Base-by-base conservation (phyloP, 2,113 vertebrate genomes). In the Megaleporinus macrocephalus region DNA sequence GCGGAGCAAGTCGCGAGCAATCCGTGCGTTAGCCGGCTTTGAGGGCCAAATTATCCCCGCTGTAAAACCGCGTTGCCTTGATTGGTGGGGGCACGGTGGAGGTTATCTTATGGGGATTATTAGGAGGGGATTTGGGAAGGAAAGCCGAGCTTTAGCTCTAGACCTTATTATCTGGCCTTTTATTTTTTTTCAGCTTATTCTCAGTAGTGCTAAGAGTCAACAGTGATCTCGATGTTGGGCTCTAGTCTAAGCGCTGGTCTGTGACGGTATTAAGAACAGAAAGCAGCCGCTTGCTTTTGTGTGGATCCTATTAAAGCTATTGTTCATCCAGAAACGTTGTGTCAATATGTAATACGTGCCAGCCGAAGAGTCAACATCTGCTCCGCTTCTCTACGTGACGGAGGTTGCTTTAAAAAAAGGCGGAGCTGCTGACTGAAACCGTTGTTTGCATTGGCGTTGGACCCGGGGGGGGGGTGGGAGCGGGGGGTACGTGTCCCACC, bases 121-220 rank as follows among this genome's bases (percentile, higher is more conserved):
- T 89, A 84, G 0, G 29, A 80, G 83, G 84, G 75, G 84, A 88
- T 89, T 87, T 86, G 78, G 53, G 69, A 47, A 87, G 18, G 57
- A 73, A 85, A 79, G 61, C 74, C 47, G 73, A 65, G 76, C 70
- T 87, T 82, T 74, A 66, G 76, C 63, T 63, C 30, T 84, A 88
- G 87, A 88, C 86, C 10, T 41, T 78, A 90, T 89, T 88, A 88
- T 79, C 63, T 80, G 69, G 83, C 74, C 85, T 82, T 80, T n/a
- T n/a, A n/a, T n/a, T n/a, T n/a, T 71, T 86, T 55, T 55, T 79
- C 82, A 74, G 75, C 70, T 84, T 66, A 68, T 73, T 85, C 69
- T n/a, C 30, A 65, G 76, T 66, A 6, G 33, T 47, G 73, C 68
- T 86, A 65, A 78, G 79, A 75, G 53, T 13, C 47, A 79, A 36